Base-by-base conservation (phyloP, 2,113 vertebrate species). In the Kryptolebias marmoratus region DNA sequence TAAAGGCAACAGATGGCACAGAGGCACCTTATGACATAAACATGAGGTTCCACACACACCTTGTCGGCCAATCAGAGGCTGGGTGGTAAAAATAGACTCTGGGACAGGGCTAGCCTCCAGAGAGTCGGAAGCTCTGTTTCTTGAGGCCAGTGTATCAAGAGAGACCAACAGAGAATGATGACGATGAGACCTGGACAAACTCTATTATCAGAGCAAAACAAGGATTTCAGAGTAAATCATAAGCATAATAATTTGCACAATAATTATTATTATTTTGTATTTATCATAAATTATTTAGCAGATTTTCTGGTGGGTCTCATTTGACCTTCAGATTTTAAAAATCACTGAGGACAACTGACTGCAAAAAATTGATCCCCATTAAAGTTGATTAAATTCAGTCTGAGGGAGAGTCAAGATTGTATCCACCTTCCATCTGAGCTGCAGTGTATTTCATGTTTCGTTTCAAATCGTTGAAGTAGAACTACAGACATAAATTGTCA, bases 1-100 rank as follows among this genome's bases (percentile, higher is more conserved):
- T 81, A 73, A 90, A 85, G 82, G 75, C 82, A 83, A 90, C 93
- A 94, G 93, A 94, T 94, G 93, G 93, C 82, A 85, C 77, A 81
- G 77, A 89, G 83, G 76, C 83, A 89, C 90, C 89, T 92, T 83
- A 88, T 86, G 87, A 89, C 91, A 87, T 81, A 87, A 61, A 90
- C 71, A 86, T 67, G 69, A 88, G 81, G 82, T 69, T 82, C 75
- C 78, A 81, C 81, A 73, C 73, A 84, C 80, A 84, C 75, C 84
- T 85, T 77, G 42, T 77, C 77, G 76, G 64, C 91, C 85, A 90
- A 92, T 92, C 91, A 91, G 73, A 85, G 64, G 42, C 68, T 66
- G 76, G 78, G 65, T 72, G 75, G 73, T 88, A 90, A 87, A 93
- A 89, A 90, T 93, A 89, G 89, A 92, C 72, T 56, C 80, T 64